phyloP scores from a whole-genome alignment of 1,140 invertebrate species.

The Doryteuthis pealeii region DNA sequence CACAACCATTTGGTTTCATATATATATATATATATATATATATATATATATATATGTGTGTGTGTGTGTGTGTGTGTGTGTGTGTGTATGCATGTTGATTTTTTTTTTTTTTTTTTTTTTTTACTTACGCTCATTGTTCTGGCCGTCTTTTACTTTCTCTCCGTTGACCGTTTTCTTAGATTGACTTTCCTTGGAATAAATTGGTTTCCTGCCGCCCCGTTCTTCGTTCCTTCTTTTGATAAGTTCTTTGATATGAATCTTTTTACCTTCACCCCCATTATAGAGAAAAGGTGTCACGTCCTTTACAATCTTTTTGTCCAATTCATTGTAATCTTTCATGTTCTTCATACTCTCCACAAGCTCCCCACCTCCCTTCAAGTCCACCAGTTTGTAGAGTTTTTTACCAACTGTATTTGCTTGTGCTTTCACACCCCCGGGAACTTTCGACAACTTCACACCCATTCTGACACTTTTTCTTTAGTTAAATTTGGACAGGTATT shows the following conservation, averaged over 20 bases:
- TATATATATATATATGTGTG: background rate
- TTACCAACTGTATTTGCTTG: slow-evolving; percentile 45
- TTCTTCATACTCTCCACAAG: slow-evolving; percentile 92
- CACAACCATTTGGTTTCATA: background rate
- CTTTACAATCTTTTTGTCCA: slow-evolving; percentile 69
- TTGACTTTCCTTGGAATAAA: background rate
- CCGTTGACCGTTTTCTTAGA: too few relatives aligned
- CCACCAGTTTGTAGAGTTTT: slow-evolving; percentile 53
- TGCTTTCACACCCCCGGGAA: slow-evolving; percentile 49
- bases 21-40: background rate
- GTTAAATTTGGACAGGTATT: too few relatives aligned
- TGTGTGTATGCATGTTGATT: background rate
- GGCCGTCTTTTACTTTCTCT: too few relatives aligned
- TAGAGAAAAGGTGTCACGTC: slow-evolving; percentile 91
- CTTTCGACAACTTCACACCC: slow-evolving; percentile 16
- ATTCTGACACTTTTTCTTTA: background rate
- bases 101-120: background rate
- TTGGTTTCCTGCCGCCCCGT: slow-evolving; percentile 12
- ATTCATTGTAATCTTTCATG: slow-evolving; percentile 70
- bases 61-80: background rate
- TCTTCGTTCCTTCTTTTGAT: slow-evolving; percentile 80
- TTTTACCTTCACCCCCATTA: slow-evolving; percentile 86
- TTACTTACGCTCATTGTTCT: too few relatives aligned
- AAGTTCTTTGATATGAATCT: slow-evolving; percentile 83
- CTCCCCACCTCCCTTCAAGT: slow-evolving; percentile 76